Evolutionary conservation across 2,888 invertebrate species (phyloP).

Genomic region (Morinoia aosen): DNA sequence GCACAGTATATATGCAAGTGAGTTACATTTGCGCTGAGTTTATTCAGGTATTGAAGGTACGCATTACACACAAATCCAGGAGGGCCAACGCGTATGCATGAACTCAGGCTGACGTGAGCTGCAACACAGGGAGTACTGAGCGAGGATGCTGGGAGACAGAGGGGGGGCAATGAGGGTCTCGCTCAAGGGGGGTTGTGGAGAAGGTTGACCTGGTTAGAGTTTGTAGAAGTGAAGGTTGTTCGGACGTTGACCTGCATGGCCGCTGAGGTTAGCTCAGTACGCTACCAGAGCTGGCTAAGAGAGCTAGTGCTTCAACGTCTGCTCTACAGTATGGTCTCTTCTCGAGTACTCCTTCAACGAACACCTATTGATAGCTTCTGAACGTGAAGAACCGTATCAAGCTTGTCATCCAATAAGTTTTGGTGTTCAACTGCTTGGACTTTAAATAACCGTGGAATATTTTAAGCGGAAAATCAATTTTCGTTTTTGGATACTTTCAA

Average conservation of each 20-base stretch:
- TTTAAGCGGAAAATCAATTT: background rate
- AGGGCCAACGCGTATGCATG: background rate
- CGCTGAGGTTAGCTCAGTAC: conserved; percentile 43
- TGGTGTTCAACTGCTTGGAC: background rate
- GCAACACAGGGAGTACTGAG: background rate
- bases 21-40: background rate
- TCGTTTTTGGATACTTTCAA: background rate
- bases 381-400: background rate
- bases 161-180: conserved; percentile 49
- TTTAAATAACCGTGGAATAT: background rate
- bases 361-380: background rate
- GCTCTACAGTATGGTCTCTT: background rate
- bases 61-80: background rate
- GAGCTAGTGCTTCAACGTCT: background rate
- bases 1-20: background rate
- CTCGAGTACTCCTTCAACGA: background rate
- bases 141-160: conserved; percentile 12
- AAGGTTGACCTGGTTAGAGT: conserved; percentile 50
- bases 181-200: conserved; percentile 30
- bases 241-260: conserved; percentile 52
- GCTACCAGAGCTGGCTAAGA: conserved; percentile 11
- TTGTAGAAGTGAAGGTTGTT: conserved; percentile 53
- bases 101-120: background rate
- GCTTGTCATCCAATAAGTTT: background rate
- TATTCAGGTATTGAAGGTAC: background rate